Evolutionary conservation across 2,888 invertebrate species (phyloP).

Genomic region (Acholoe squamosa): DNA sequence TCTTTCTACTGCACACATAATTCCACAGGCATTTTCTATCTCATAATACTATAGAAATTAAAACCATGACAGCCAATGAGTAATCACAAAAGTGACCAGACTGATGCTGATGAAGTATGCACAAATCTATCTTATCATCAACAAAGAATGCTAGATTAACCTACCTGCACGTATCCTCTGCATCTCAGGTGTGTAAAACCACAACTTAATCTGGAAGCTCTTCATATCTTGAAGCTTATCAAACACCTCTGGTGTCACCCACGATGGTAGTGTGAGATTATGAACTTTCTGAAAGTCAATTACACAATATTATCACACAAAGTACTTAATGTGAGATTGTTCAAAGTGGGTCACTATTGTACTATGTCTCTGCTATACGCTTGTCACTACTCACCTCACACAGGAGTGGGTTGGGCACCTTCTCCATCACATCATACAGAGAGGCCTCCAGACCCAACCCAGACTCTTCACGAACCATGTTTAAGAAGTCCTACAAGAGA

Average conservation of each 20-base stretch:
- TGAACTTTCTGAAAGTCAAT: conserved; percentile 43
- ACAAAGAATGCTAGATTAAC: too few relatives aligned
- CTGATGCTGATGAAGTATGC: too few relatives aligned
- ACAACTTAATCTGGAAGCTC: conserved; percentile 62
- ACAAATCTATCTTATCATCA: too few relatives aligned
- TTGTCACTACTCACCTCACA: conserved; percentile 63
- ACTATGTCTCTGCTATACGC: too few relatives aligned
- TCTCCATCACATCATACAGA: conserved; percentile 56
- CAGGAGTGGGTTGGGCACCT: conserved; percentile 54
- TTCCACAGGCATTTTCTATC: too few relatives aligned
- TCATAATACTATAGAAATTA: too few relatives aligned
- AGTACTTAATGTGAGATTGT: too few relatives aligned
- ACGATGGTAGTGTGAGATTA: conserved; percentile 11
- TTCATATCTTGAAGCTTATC: conserved; percentile 63
- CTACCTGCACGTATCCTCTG: conserved; percentile 64
- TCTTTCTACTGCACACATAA: too few relatives aligned
- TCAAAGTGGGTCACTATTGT: too few relatives aligned
- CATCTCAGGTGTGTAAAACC: conserved; percentile 62
- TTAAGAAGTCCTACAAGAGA: conserved; percentile 54
- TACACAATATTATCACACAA: too few relatives aligned
- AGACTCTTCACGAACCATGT: conserved; percentile 42
- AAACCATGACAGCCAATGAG: too few relatives aligned
- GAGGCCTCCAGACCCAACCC: conserved; percentile 3
- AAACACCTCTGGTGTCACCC: conserved; percentile 60
- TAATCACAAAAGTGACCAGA: too few relatives aligned